Percentiles rank a stretch among this genome's conserved stretches.
phyloP scores from a whole-genome alignment of 2,888 invertebrate species.

The Xylota segnis region DNA sequence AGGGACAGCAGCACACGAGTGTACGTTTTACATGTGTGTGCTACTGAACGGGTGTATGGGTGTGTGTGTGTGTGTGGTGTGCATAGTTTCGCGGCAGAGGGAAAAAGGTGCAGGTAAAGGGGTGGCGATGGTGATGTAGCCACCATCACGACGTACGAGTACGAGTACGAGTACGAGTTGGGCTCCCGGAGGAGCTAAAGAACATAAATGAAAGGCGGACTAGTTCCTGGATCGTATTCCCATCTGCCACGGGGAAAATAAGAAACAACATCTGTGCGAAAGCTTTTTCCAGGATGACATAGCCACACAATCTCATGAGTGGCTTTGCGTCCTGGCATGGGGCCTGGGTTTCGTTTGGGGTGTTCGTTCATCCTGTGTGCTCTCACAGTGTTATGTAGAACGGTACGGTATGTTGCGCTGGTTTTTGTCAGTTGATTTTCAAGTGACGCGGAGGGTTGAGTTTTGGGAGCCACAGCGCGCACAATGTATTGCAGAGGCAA shows the following conservation, averaged over 20 bases:
- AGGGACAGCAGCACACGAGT: conserved; percentile 66
- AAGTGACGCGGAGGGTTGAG: conserved; percentile 70
- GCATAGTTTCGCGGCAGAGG: conserved; percentile 53
- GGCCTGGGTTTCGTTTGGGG: conserved; percentile 17
- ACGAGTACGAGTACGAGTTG: conserved; percentile 34
- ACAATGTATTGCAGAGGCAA: conserved; percentile 77
- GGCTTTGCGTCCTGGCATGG: conserved; percentile 74
- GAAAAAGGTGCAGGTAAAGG: conserved; percentile 32
- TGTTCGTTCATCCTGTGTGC: conserved; percentile 66
- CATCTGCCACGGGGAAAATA: conserved; percentile 73
- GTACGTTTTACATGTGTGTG: conserved; percentile 26
- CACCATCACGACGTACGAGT: conserved; percentile 42
- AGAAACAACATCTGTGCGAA: conserved; percentile 76
- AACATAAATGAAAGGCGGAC: conserved; percentile 76
- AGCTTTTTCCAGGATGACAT: conserved; percentile 80
- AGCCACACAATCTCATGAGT: conserved; percentile 79
- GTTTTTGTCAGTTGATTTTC: conserved; percentile 77
- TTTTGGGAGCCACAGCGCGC: conserved; percentile 47
- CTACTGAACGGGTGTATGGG: conserved; percentile 31
- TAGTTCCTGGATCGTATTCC: conserved; percentile 76
- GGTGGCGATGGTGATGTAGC: conserved; percentile 25
- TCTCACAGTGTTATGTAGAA: conserved; percentile 69
- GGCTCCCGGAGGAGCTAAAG: conserved; percentile 67
- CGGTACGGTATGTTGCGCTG: conserved; percentile 75
- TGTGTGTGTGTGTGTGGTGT: conserved; percentile 59